These are phyloP conservation scores for Drosophila nikananu DNA, from an alignment of 1,140 invertebrate genomes.

Conservation along the genomic window DNA sequence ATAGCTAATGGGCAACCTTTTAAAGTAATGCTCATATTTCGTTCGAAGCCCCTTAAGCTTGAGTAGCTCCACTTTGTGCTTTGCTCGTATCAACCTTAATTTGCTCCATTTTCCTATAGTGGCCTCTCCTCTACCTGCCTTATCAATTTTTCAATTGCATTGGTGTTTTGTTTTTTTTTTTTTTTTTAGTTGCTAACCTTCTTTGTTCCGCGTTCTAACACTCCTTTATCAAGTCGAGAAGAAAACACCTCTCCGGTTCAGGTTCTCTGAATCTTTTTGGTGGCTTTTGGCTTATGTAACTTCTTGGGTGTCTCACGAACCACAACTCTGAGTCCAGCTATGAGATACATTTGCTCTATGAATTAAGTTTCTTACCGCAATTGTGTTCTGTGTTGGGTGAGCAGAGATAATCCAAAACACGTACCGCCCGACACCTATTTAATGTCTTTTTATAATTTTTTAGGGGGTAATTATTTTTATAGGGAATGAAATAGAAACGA, in stretches of 20 bases:
- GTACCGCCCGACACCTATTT: slow-evolving; percentile 45
- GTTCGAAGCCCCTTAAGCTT: not conserved
- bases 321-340: slow-evolving; percentile 22
- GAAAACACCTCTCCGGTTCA: slow-evolving; percentile 21
- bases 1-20: slow-evolving; percentile 6
- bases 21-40: slow-evolving; percentile 6
- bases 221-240: slow-evolving; percentile 35
- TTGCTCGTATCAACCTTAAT: slow-evolving; percentile 7
- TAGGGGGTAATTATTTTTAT: not conserved
- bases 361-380: slow-evolving; percentile 50
- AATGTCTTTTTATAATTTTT: slow-evolving; percentile 16
- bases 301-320: slow-evolving; percentile 27
- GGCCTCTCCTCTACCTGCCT: slow-evolving; percentile 27
- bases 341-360: slow-evolving; percentile 23
- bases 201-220: slow-evolving; percentile 44
- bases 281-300: slow-evolving; percentile 37
- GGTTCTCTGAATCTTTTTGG: slow-evolving; percentile 15
- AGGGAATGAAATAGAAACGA: slow-evolving; percentile 29
- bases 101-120: slow-evolving; percentile 17
- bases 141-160: slow-evolving; percentile 40
- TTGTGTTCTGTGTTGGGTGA: slow-evolving; percentile 23
- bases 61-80: not conserved
- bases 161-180: slow-evolving; percentile 23
- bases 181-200: slow-evolving; percentile 16
- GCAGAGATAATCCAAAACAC: slow-evolving; percentile 77